Conservation (phyloP, 2,113 vertebrate genomes). For the Montifringilla adamsi region DNA sequence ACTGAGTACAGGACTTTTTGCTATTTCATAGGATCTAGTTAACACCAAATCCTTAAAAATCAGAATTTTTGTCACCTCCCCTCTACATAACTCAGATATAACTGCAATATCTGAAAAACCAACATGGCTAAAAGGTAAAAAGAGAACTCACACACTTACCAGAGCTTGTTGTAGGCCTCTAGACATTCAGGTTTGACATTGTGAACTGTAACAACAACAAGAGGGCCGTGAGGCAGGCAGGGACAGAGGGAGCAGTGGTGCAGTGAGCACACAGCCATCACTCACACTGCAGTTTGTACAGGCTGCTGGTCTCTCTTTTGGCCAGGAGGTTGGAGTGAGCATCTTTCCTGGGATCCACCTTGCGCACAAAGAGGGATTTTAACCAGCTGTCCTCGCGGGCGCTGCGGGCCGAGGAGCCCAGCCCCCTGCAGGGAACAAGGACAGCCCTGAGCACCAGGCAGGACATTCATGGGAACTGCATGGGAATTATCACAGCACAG, state of each 20-base stretch:
- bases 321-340: constrained; percentile 95
- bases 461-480: too few relatives aligned
- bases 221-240: constrained; percentile 15
- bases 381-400: constrained; percentile 91
- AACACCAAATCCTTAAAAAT: not conserved
- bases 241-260: not conserved
- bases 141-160: constrained; percentile 76
- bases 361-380: constrained; percentile 94
- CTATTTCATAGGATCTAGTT: not conserved
- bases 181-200: constrained; percentile 98
- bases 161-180: constrained; percentile 93
- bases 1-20: not conserved
- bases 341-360: constrained; percentile 95
- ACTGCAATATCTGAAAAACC: not conserved
- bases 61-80: not conserved
- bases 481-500: not conserved
- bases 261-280: not conserved
- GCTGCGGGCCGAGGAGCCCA: constrained; percentile 70
- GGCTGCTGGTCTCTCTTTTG: constrained; percentile 92
- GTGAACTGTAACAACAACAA: constrained; percentile 88
- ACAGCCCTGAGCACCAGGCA: not conserved
- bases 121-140: not conserved
- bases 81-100: not conserved
- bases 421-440: not conserved
- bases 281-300: constrained; percentile 84